Percentiles rank a stretch among this genome's conserved stretches.
phyloP scores from a whole-genome alignment of 2,113 vertebrate species.

The Odontesthes bonariensis region DNA sequence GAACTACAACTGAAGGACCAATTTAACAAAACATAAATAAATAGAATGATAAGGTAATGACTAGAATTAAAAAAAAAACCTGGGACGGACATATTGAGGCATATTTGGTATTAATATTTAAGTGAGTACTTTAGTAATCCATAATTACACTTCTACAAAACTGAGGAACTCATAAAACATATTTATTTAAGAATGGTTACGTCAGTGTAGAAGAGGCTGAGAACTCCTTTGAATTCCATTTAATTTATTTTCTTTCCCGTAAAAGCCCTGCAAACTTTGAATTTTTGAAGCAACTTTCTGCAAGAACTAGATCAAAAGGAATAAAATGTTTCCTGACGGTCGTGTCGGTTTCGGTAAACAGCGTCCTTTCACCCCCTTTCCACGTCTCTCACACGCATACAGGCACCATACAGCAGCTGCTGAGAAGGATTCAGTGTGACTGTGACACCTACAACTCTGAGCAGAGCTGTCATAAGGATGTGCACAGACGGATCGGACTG shows the following conservation, averaged over 20 bases:
- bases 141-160: not conserved
- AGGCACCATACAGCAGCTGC: constrained; percentile 9
- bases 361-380: not conserved
- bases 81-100: no score
- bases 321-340: constrained; percentile 1
- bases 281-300: not conserved
- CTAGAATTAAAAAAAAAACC: no score
- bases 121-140: not conserved
- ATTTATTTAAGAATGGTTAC: no score
- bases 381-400: constrained; percentile 3
- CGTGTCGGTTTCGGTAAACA: constrained; percentile 5
- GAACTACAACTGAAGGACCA: not conserved
- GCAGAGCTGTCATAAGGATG: constrained; percentile 32
- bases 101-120: no score
- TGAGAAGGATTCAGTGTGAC: constrained; percentile 21
- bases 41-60: not conserved
- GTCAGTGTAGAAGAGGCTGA: not conserved
- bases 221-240: no score
- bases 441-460: constrained; percentile 22
- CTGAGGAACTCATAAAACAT: not conserved
- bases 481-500: constrained; percentile 1
- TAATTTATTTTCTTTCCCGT: not conserved
- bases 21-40: not conserved
- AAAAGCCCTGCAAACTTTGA: not conserved
- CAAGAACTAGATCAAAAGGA: constrained; percentile 15